Conservation (phyloP, 2,797 vertebrate genomes). For the Myotis findleyi region DNA sequence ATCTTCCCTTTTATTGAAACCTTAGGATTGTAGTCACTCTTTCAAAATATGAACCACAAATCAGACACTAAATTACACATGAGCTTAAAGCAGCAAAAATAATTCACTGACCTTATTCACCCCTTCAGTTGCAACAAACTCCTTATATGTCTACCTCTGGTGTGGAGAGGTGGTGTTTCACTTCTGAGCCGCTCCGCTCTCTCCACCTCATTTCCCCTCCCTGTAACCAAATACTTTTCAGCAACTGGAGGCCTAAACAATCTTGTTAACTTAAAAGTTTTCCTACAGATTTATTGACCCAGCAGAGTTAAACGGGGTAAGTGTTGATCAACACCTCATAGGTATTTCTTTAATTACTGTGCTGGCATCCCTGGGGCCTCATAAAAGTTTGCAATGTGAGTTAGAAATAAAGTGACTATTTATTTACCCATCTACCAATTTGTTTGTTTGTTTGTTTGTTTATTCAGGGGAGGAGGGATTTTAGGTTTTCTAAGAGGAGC, state of each 20-base stretch:
- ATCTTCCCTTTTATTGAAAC: background rate
- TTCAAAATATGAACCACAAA: constrained; percentile 13
- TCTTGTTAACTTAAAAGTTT: constrained; percentile 82
- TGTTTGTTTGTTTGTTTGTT: background rate
- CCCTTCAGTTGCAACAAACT: constrained; percentile 30
- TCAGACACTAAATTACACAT: constrained; percentile 65
- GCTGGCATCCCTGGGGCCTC: constrained; percentile 83
- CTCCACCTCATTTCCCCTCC: constrained; percentile 56
- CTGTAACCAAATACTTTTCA: constrained; percentile 68
- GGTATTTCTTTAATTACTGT: constrained; percentile 87
- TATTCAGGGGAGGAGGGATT: constrained; percentile 59
- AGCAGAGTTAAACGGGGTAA: constrained; percentile 77
- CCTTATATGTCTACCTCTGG: constrained; percentile 61
- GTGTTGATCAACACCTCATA: constrained; percentile 83
- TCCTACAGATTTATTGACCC: constrained; percentile 83
- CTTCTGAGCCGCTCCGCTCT: constrained; percentile 68
- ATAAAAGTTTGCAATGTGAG: constrained; percentile 84
- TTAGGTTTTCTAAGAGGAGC: constrained; percentile 82
- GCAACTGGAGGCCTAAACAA: constrained; percentile 78
- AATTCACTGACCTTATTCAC: constrained; percentile 18
- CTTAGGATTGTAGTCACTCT: background rate
- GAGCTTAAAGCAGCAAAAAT: constrained; percentile 50
- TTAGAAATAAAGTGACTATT: constrained; percentile 85
- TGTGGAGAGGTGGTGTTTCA: constrained; percentile 52
- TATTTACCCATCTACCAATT: constrained; percentile 69